Evolutionary conservation across 92 coral and sea anemone species (phyloP), one percentile per base, ranked within the genome.

Genomic region (Zoanthus solanderi): DNA sequence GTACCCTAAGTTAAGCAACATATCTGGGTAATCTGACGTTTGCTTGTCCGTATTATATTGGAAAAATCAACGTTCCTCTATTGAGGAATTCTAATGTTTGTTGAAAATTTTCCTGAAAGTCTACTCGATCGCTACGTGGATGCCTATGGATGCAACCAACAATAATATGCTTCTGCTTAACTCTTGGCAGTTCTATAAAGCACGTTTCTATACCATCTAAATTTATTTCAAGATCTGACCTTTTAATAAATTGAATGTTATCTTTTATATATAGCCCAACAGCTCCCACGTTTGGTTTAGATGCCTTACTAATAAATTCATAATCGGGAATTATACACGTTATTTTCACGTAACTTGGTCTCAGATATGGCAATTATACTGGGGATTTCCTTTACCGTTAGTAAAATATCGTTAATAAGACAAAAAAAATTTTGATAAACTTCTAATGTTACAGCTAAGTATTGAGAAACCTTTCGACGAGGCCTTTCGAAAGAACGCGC

Each of bases 141-240:
- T 89, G 79, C 50, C 92, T 46, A 52, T 89, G 83, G n/a, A 84
- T 65, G 44, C 63, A 65, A 13, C 92, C 92, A 46, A 89, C 79
- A 29, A 89, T 60, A 78, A 90, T 53, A 42, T 90, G 18, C 42
- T 85, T 85, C 78, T 85, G 87, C 42, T 17, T 90, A n/a, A 15
- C 67, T 48, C 86, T 76, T 65, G 73, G 84, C 57, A 89, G n/a
- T 65, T 87, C 79, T 57, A 85, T 56, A 83, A 69, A 90, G 75
- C 89, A 84, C 12, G 92, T 69, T 84, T 89, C 92, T 45, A 84
- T 16, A 12, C 79, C 92, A 28, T 84, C 80, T 10, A 83, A 60
- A 9, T 44, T 30, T 34, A 87, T 14, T 65, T 67, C 52, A 34
- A 83, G 76, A 18, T 87, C 79, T 61, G 87, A 66, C 75, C 90